Conservation (phyloP, 2,113 vertebrate genomes). For the Otus sunia region DNA sequence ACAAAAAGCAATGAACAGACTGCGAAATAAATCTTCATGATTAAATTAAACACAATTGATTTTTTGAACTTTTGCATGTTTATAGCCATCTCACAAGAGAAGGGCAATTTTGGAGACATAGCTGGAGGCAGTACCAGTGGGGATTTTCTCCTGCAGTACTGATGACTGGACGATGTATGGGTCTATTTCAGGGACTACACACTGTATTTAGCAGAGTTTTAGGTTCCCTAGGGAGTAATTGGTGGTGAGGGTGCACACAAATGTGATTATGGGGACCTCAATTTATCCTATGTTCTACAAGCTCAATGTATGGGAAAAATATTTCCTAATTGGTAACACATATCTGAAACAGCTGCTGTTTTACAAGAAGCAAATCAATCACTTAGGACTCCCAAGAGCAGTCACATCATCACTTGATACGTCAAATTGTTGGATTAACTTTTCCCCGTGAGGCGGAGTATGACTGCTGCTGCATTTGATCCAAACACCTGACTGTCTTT, state of each 20-base stretch:
- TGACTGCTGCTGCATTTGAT: background rate
- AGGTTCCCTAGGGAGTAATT: background rate
- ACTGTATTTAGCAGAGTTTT: background rate
- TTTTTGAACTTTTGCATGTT: background rate
- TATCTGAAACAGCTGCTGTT: conserved; percentile 53
- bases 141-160: background rate
- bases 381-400: conserved; percentile 37
- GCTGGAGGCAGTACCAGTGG: background rate
- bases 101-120: background rate
- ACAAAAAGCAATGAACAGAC: background rate
- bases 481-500: background rate
- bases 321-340: conserved; percentile 39
- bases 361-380: conserved; percentile 47
- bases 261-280: conserved; percentile 43
- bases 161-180: background rate
- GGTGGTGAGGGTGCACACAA: background rate
- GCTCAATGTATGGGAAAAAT: background rate
- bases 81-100: background rate
- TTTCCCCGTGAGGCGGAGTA: background rate
- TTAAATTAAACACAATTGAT: background rate
- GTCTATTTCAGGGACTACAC: background rate
- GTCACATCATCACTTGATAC: conserved; percentile 32
- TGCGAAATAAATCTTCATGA: background rate
- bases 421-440: conserved; percentile 11
- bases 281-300: conserved; percentile 23